These are phyloP conservation scores for Phlogophora meticulosa DNA, from an alignment of 2,888 invertebrate species.

Conservation along the genomic window DNA sequence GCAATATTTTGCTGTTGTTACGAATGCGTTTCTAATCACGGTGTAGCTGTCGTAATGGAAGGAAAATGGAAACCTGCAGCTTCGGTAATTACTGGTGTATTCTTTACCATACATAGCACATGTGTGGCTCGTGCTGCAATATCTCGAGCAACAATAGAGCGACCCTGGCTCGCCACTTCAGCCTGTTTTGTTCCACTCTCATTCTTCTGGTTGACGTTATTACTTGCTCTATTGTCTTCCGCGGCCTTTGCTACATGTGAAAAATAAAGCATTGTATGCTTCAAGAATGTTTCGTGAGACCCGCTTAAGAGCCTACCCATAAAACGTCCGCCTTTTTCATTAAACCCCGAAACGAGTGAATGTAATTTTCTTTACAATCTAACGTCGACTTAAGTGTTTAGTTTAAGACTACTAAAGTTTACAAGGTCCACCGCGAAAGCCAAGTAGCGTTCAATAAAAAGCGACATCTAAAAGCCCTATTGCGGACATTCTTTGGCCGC, in stretches of 20 bases:
- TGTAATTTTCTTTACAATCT: conserved; percentile 55
- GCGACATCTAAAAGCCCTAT: conserved; percentile 77
- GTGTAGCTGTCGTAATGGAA: background rate
- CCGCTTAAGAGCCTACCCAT: conserved; percentile 32
- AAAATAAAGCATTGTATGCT: conserved; percentile 75
- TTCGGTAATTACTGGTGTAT: conserved; percentile 49
- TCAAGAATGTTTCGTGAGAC: conserved; percentile 60
- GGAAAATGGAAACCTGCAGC: conserved; percentile 25
- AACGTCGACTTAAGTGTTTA: conserved; percentile 37
- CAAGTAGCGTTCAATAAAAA: conserved; percentile 74
- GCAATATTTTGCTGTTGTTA: background rate
- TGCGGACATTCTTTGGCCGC: conserved; percentile 75
- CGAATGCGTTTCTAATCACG: conserved; percentile 3
- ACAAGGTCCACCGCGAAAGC: conserved; percentile 63
- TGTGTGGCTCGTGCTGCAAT: conserved; percentile 56
- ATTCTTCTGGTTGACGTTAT: conserved; percentile 86
- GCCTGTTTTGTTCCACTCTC: conserved; percentile 83
- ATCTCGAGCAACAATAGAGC: conserved; percentile 73
- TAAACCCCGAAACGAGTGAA: conserved; percentile 42
- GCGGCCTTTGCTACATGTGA: conserved; percentile 75
- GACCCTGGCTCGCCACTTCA: conserved; percentile 80
- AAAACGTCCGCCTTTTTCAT: conserved; percentile 45
- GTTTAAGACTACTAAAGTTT: conserved; percentile 58
- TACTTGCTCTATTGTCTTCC: conserved; percentile 79
- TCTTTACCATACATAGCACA: conserved; percentile 44